These are phyloP conservation scores for Liolophura sinensis DNA, from an alignment of 1,140 invertebrate species.

Conservation along the genomic window DNA sequence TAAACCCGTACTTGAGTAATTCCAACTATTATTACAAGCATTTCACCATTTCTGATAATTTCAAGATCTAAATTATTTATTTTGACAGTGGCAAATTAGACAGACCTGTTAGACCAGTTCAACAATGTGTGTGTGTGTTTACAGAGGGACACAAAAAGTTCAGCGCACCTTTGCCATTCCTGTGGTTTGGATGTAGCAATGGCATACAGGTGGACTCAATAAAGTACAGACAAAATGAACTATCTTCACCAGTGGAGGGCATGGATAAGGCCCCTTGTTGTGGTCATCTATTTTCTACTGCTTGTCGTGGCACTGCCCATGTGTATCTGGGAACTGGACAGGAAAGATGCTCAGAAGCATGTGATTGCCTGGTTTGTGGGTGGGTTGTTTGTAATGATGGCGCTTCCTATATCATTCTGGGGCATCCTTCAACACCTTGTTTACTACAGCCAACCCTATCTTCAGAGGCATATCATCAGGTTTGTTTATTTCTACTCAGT, in stretches of 20 bases:
- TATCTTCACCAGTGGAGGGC: conserved; percentile 69
- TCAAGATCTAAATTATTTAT: too few relatives aligned
- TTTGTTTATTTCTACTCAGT: conserved; percentile 59
- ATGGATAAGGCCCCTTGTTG: conserved; percentile 85
- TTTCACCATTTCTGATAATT: too few relatives aligned
- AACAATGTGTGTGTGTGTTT: too few relatives aligned
- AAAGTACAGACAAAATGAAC: conserved; percentile 24
- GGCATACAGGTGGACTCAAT: too few relatives aligned
- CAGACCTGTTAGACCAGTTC: too few relatives aligned
- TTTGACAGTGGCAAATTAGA: too few relatives aligned
- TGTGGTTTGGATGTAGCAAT: background rate
- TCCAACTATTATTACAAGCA: too few relatives aligned
- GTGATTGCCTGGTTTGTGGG: conserved; percentile 77
- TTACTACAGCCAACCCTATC: conserved; percentile 87
- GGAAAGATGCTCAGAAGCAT: conserved; percentile 39
- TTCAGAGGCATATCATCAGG: conserved; percentile 92
- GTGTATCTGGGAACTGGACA: conserved; percentile 69
- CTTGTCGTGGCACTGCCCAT: conserved; percentile 83
- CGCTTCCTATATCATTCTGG: conserved; percentile 90
- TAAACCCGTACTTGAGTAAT: too few relatives aligned
- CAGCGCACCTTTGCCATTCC: background rate
- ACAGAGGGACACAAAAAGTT: background rate
- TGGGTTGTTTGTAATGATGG: conserved; percentile 86
- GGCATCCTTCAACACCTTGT: conserved; percentile 93
- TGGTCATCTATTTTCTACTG: conserved; percentile 77